Percentiles rank a stretch among this genome's conserved stretches.
These are phyloP conservation scores for Gymnoscelis rufifasciata DNA, from an alignment of 2,888 invertebrate species.

Conservation along the genomic window DNA sequence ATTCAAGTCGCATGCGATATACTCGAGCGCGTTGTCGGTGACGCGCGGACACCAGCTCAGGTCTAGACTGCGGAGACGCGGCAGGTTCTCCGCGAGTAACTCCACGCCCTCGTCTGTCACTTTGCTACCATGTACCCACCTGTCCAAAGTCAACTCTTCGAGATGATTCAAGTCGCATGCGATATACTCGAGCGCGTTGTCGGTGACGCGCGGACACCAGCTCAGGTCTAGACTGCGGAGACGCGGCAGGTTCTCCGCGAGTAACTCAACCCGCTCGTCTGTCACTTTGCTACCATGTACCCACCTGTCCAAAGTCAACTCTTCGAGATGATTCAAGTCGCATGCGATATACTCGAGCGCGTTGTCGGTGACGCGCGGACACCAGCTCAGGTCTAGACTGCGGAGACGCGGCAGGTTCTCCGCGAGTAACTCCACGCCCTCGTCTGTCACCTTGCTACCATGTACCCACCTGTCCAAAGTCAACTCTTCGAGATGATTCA, in stretches of 20 bases:
- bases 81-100: too few relatives aligned
- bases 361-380: too few relatives aligned
- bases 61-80: constrained; percentile 92
- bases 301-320: too few relatives aligned
- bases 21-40: constrained; percentile 96
- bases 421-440: constrained; percentile 96
- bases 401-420: constrained; percentile 95
- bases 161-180: constrained; percentile 97
- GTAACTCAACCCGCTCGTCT: constrained; percentile 96
- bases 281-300: constrained; percentile 98
- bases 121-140: too few relatives aligned
- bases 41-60: constrained; percentile 98
- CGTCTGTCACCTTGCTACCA: constrained; percentile 98
- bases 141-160: constrained; percentile 94
- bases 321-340: too few relatives aligned
- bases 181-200: constrained; percentile 96
- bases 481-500: too few relatives aligned
- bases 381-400: too few relatives aligned
- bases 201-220: constrained; percentile 98
- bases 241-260: constrained; percentile 95
- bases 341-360: too few relatives aligned
- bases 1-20: constrained; percentile 97
- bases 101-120: too few relatives aligned
- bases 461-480: too few relatives aligned
- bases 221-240: constrained; percentile 93